Evolutionary conservation across 2,113 vertebrate species (phyloP), one percentile per base, ranked within the genome.

Genomic region (Triplophysa tibetana): DNA sequence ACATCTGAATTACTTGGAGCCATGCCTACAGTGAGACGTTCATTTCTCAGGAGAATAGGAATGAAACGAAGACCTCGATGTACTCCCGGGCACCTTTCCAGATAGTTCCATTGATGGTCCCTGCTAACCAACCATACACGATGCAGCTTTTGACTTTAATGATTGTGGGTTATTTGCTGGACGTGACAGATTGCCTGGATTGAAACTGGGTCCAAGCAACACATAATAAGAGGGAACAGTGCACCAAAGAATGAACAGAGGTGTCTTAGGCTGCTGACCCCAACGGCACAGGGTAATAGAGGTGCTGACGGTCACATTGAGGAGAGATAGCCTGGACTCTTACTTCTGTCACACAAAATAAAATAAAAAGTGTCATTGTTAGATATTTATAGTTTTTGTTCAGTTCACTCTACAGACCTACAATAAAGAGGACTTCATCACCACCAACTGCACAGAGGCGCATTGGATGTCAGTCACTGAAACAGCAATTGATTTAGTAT

Each of bases 101-200:
- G 41, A 81, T 70, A 79, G 80, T 69, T 82, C 60, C 74, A 65
- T 60, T 77, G 82, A 63, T 21, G 72, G 66, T 64, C 72, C 43
- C 56, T 75, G 68, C 78, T 84, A 26, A 8, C 70, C 64, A 60
- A 65, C 81, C 81, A 87, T 86, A 84, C 65, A 85, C 65, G 58
- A 21, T 41, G 72, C 70, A 82, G 81, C 86, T 74, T 83, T 70
- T 83, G 87, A 88, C 41, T 88, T 86, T 69, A 85, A 79, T 83
- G 82, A 80, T 85, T 78, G 78, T 83, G 75, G 81, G 82, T 86
- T 86, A 84, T 82, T 86, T 82, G 84, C 50, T 83, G 77, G 84
- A 88, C 23, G 81, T 87, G 88, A 88, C 80, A 88, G 84, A 90
- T 90, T 75, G 82, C 83, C 84, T 84, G 82, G 43, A 75, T 74